Evolutionary conservation across 2,888 invertebrate genomes (phyloP).

Genomic region (Cerastoderma edule): DNA sequence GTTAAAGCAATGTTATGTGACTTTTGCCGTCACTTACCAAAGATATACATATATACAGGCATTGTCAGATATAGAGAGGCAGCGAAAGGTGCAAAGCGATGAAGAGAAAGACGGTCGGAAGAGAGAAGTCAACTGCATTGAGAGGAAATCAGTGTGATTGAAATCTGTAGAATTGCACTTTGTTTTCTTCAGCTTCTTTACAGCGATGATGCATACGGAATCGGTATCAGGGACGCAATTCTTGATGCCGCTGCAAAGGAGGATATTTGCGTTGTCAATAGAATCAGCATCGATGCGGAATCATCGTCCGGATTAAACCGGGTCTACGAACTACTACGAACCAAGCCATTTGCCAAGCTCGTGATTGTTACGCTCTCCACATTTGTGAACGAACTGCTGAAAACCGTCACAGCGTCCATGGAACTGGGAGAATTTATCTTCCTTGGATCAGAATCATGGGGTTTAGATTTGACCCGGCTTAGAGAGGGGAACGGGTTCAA

Average conservation of each 20-base stretch:
- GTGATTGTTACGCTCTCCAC: not conserved
- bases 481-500: not conserved
- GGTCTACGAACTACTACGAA: not conserved
- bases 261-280: not conserved
- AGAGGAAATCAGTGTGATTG: not conserved
- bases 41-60: not conserved
- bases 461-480: not conserved
- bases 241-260: not conserved
- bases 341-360: not conserved
- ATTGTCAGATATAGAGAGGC: not conserved
- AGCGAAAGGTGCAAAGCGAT: not conserved
- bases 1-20: not conserved
- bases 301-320: not conserved
- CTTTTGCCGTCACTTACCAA: not conserved
- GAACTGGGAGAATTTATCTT: conserved; percentile 3
- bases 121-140: not conserved
- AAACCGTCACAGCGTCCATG: not conserved
- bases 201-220: conserved; percentile 14
- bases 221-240: conserved; percentile 1
- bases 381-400: not conserved
- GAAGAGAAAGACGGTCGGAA: not conserved
- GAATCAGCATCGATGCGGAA: not conserved
- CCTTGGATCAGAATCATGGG: conserved; percentile 12
- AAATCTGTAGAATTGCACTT: not conserved
- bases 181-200: conserved; percentile 3